A percentile compares a stretch with the other conserved stretches of the same genome.
Evolutionary conservation across 2,888 invertebrate genomes (phyloP).

Genomic region (Oscheius sp.): DNA sequence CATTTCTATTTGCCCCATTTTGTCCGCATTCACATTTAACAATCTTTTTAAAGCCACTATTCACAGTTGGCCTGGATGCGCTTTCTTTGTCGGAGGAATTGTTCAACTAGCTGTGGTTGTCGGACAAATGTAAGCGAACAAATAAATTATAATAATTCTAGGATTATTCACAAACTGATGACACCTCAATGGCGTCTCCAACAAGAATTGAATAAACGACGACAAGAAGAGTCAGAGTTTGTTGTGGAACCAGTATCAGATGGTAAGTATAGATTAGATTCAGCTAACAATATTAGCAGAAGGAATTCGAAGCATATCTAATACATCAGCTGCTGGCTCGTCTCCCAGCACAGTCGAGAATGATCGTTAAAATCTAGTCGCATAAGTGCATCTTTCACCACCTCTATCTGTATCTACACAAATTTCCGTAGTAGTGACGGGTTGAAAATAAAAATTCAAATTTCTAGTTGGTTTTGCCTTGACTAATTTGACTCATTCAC

Average conservation of each 20-base stretch:
- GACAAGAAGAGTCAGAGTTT: not conserved
- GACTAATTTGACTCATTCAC: not conserved
- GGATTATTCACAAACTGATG: conserved; percentile 21
- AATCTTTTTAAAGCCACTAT: conserved; percentile 58
- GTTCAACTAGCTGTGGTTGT: conserved; percentile 50
- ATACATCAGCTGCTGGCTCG: conserved; percentile 21
- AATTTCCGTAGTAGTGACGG: not conserved
- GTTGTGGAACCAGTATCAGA: not conserved
- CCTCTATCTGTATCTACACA: conserved; percentile 10
- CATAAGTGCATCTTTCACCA: not conserved
- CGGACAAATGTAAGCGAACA: conserved; percentile 50
- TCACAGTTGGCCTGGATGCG: conserved; percentile 64
- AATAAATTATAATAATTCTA: not conserved
- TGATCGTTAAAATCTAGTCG: conserved; percentile 8
- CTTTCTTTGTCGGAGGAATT: conserved; percentile 58
- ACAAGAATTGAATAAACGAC: not conserved
- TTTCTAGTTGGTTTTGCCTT: not conserved
- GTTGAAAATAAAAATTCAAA: not conserved
- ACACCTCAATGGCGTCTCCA: conserved; percentile 18
- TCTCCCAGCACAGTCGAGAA: conserved; percentile 1
- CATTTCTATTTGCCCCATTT: conserved; percentile 60
- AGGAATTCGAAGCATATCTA: conserved; percentile 19
- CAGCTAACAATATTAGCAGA: not conserved
- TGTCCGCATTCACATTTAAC: conserved; percentile 61
- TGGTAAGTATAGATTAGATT: not conserved